Conservation (phyloP, 2,888 invertebrate genomes). For the Rhamphomyia laevipes region DNA sequence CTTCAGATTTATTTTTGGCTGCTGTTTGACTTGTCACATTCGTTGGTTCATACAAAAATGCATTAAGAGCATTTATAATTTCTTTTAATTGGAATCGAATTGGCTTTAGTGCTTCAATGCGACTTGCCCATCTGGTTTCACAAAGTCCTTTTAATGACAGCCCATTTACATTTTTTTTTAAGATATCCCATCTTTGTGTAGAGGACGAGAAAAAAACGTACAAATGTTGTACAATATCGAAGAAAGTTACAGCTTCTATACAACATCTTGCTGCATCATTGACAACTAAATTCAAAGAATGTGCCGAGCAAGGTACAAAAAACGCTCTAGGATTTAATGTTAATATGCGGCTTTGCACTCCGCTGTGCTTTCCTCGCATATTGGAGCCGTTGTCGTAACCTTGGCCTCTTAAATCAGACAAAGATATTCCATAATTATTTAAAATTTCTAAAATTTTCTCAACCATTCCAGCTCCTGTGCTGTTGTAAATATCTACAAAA, state of each 20-base stretch:
- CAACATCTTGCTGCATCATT: conserved; percentile 19
- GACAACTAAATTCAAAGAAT: conserved; percentile 14
- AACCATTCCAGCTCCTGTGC: conserved; percentile 2
- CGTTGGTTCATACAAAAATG: background rate
- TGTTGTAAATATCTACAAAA: conserved; percentile 1
- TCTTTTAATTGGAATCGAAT: conserved; percentile 1
- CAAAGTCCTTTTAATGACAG: conserved; percentile 5
- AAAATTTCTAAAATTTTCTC: conserved; percentile 1
- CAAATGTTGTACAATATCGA: conserved; percentile 17
- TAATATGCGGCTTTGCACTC: conserved; percentile 5
- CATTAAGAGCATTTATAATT: background rate
- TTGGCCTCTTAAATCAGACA: conserved; percentile 1
- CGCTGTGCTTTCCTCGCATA: conserved; percentile 1
- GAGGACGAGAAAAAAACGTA: conserved; percentile 20
- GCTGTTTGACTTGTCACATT: background rate
- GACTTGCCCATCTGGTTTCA: conserved; percentile 7
- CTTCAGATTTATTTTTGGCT: background rate
- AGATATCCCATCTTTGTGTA: conserved; percentile 13
- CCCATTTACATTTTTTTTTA: conserved; percentile 3
- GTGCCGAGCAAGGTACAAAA: conserved; percentile 18
- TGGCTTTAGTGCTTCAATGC: conserved; percentile 6
- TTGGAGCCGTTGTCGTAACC: conserved; percentile 1
- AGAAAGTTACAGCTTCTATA: conserved; percentile 16
- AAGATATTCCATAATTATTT: background rate
- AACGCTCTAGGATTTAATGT: conserved; percentile 14